Conservation (phyloP, 1,140 invertebrate species). For the Zaprionus vittiger region DNA sequence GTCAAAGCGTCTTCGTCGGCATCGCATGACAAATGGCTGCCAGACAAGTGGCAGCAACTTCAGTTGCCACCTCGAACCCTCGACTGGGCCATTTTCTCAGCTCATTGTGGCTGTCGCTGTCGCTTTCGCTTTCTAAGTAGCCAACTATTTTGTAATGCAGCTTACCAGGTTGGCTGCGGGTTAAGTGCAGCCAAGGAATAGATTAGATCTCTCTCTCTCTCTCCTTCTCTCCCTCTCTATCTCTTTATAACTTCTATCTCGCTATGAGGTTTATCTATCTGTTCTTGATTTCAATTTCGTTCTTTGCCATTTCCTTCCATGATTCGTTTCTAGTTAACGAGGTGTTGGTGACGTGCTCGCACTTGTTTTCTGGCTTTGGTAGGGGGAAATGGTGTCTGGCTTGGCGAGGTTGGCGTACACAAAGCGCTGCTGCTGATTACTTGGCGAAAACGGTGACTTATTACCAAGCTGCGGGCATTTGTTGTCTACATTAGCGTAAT, state of each 20-base stretch:
- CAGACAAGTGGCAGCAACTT: slow-evolving; percentile 63
- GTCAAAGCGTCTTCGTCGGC: slow-evolving; percentile 14
- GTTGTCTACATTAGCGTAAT: slow-evolving; percentile 53
- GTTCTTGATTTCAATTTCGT: slow-evolving; percentile 6
- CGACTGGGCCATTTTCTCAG: slow-evolving; percentile 7
- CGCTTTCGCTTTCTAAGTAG: slow-evolving; percentile 46
- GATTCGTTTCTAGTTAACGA: slow-evolving; percentile 57
- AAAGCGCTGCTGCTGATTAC: slow-evolving; percentile 50
- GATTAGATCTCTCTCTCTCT: not conserved
- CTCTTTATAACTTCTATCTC: not conserved
- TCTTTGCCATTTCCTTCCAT: slow-evolving; percentile 9
- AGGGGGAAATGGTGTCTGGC: slow-evolving; percentile 22
- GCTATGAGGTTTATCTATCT: not conserved
- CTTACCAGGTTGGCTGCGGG: not conserved
- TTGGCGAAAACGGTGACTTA: slow-evolving; percentile 29
- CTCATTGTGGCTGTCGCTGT: slow-evolving; percentile 27
- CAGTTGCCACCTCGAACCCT: slow-evolving; percentile 26
- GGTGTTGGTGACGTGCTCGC: slow-evolving; percentile 18
- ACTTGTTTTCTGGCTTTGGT: slow-evolving; percentile 28
- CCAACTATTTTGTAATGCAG: slow-evolving; percentile 44
- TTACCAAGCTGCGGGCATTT: slow-evolving; percentile 12
- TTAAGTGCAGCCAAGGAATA: not conserved
- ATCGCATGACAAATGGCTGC: slow-evolving; percentile 74
- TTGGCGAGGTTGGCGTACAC: slow-evolving; percentile 2
- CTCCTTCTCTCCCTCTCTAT: not conserved